Evolutionary conservation across 1,140 invertebrate species (phyloP), one percentile per base, ranked within the genome.

Genomic region (Babylonia areolata): DNA sequence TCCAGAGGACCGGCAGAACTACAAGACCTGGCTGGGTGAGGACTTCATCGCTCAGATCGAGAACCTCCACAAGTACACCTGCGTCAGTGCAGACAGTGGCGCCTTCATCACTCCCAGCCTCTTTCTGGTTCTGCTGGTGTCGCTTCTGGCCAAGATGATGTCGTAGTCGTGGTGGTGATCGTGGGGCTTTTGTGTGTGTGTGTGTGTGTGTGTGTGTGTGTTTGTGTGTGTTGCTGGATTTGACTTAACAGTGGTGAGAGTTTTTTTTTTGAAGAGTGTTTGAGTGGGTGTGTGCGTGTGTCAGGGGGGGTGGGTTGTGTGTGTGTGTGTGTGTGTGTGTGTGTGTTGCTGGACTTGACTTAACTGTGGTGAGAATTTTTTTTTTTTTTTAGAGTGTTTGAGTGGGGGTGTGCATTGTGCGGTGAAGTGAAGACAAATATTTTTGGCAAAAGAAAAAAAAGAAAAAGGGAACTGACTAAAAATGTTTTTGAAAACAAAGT

Each of bases 1-100:
- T 54, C 79, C 87, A 2, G 73, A 87, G 15, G 89, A 90, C 6
- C 86, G 87, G 54, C 92, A 93, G 81, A 90, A 90, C 31, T 93
- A 93, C 84, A 86, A 84, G 39, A 81, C 81, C 39, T 94, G 90
- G 78, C 89, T 94, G 23, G 93, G 91, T 3, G 82, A 85, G 31
- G 84, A 90, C 28, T 94, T 94, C 77, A 83, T 93, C 33, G 87
- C 89, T 3, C 89, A 91, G 75, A 89, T 94, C 40, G 90, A 93
- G 79, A 91, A 89, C 17, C 81, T 94, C 20, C 87, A 93, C 37
- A 87, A 90, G 42, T 93, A 91, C 69, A 93, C 93, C 35, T 93
- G 92, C 88, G 89, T 92, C 17, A 88, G 85, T 40, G 87, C 88
- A 0, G 87, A 87, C 35, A 79, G 84, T 75, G 85, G 87, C 20